Evolutionary conservation across 2,113 vertebrate genomes (phyloP), one percentile per base, ranked within the genome.

Genomic region (Brachionichthys hirsutus): DNA sequence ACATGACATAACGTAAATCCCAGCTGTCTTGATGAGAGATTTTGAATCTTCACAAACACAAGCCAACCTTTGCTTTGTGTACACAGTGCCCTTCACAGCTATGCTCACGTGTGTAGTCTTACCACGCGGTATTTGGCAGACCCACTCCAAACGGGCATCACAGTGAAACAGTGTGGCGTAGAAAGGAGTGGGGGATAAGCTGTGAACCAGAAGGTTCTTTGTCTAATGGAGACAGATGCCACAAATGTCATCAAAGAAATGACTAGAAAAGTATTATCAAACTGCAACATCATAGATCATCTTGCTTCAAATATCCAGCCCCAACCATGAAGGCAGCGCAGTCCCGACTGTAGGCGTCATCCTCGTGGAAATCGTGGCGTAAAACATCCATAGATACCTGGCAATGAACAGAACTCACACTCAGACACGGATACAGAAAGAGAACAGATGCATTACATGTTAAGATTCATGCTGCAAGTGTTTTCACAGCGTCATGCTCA

Each of bases 41-140:
- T 7, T 10, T 10, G 16, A 18, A 9, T 11, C 48, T 46, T 41
- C 24, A 18, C 51, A 20, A 15, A 38, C 36, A 41, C n/a, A 58
- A 53, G 22, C 0, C 41, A 41, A 30, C 9, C 18, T 8, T 41
- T 38, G 12, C 62, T 60, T 46, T 12, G 13, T n/a, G 34, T 46
- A 12, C 20, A 42, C 14, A 18, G 12, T 38, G 12, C 36, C 6
- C 9, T 38, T 38, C 48, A 47, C n/a, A 15, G 3, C 1, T 1
- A 12, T 18, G 12, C 4, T 18, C 3, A 2, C 5, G 12, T 1
- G 16, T 49, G 40, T 53, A 3, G 13, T 34, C 75, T 93, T 89
- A 97, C 96, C 96, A 73, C 94, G 92, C 42, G 94, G 90, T 68
- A 98, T 93, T 83, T 99, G 96, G 81, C 97, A 99, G 58, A 93